phyloP scores from a whole-genome alignment of 1,140 invertebrate species.

The Drosophila ambigua region DNA sequence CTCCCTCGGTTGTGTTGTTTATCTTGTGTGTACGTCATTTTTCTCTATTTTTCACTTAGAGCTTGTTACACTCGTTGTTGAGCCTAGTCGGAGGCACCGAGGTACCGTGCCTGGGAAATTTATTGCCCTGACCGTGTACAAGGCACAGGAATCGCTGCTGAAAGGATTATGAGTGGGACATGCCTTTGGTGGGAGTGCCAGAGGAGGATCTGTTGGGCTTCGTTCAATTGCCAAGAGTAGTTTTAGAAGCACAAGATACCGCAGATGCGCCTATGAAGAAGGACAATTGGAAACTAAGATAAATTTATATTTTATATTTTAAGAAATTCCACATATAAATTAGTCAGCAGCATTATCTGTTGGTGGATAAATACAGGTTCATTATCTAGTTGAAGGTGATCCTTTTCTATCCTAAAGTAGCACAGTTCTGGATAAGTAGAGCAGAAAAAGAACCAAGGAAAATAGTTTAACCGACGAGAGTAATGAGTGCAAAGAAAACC shows the following conservation, averaged over 20 bases:
- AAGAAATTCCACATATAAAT: too few relatives aligned
- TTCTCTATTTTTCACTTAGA: conserved; percentile 73
- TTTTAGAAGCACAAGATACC: neutral
- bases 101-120: conserved; percentile 34
- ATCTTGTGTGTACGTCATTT: conserved; percentile 66
- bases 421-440: too few relatives aligned
- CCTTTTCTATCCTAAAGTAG: too few relatives aligned
- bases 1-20: conserved; percentile 57
- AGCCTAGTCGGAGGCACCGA: conserved; percentile 31
- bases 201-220: conserved; percentile 1
- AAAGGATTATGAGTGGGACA: conserved; percentile 55
- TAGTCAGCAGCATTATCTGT: too few relatives aligned
- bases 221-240: conserved; percentile 52
- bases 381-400: too few relatives aligned
- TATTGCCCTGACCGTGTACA: conserved; percentile 43
- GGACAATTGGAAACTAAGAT: too few relatives aligned
- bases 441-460: neutral
- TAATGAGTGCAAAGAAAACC: neutral
- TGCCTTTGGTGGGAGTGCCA: neutral
- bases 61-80: conserved; percentile 49
- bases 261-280: neutral
- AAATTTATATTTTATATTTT: too few relatives aligned
- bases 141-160: conserved; percentile 15
- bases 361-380: too few relatives aligned
- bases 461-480: conserved; percentile 10